These are phyloP conservation scores for Yponomeuta evonymella DNA, from an alignment of 2,888 invertebrate genomes.

Conservation along the genomic window DNA sequence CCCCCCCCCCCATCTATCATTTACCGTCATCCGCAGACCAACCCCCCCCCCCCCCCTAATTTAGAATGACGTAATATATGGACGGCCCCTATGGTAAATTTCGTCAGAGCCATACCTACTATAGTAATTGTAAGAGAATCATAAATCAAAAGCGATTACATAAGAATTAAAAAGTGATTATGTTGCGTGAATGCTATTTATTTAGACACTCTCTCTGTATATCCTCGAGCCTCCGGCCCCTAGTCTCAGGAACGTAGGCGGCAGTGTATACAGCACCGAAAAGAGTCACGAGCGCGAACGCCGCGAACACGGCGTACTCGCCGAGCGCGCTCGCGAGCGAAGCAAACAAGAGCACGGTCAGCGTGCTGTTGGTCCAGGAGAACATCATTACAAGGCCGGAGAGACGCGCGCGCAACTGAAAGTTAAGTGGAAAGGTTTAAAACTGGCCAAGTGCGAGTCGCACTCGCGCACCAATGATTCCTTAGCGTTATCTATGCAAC, in stretches of 20 bases:
- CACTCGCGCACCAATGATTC: too few species aligned
- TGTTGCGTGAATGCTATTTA: background rate
- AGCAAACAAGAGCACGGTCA: conserved; percentile 44
- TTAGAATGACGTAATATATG: too few species aligned
- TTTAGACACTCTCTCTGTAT: conserved; percentile 34
- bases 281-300: conserved; percentile 50
- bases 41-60: too few species aligned
- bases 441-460: background rate
- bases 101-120: too few species aligned
- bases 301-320: conserved; percentile 52
- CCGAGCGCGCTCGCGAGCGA: conserved; percentile 52
- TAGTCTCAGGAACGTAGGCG: conserved; percentile 65
- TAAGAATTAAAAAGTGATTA: background rate
- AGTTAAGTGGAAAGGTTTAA: background rate
- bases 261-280: conserved; percentile 50
- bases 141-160: too few species aligned
- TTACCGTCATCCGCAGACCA: too few species aligned
- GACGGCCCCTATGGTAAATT: too few species aligned
- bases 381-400: conserved; percentile 21
- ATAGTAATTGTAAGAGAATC: too few species aligned
- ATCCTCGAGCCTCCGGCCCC: conserved; percentile 53
- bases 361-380: conserved; percentile 30
- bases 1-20: too few species aligned
- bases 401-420: conserved; percentile 13
- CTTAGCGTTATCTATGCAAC: too few species aligned